Evolutionary conservation across 2,888 invertebrate species (phyloP).

Genomic region (Napeogenes inachia): DNA sequence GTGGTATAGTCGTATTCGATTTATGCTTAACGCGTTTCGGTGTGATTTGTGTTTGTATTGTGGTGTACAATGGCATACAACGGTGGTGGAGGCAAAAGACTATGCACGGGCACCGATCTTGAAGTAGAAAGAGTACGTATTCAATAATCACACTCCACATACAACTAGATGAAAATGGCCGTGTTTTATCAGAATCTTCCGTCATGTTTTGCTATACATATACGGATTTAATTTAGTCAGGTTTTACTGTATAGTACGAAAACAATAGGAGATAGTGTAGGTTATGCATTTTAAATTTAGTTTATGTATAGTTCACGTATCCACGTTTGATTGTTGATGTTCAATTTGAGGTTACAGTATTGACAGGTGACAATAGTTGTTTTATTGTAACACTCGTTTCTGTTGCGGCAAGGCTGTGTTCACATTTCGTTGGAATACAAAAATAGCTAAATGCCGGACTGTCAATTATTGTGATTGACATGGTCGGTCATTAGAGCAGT

Average conservation of each 20-base stretch:
- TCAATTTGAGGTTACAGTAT: conserved; percentile 70
- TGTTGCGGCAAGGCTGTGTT: conserved; percentile 28
- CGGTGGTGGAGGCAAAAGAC: conserved; percentile 80
- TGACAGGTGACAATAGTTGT: conserved; percentile 55
- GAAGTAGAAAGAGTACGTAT: conserved; percentile 73
- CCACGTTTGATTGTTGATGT: conserved; percentile 67
- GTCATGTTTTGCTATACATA: conserved; percentile 49
- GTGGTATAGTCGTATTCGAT: conserved; percentile 50
- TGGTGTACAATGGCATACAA: conserved; percentile 84
- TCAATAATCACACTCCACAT: conserved; percentile 45
- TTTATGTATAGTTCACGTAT: conserved; percentile 46
- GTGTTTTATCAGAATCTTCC: conserved; percentile 60
- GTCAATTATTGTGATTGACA: conserved; percentile 76
- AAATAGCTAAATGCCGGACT: conserved; percentile 53
- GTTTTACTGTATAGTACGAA: conserved; percentile 11
- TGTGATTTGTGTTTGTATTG: conserved; percentile 78
- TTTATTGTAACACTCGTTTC: conserved; percentile 31
- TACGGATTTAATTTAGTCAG: conserved; percentile 13
- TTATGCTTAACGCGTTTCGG: conserved; percentile 61
- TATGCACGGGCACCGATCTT: conserved; percentile 71
- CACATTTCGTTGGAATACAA: conserved; percentile 34
- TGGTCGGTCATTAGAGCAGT: conserved; percentile 61
- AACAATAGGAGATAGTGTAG: conserved; percentile 8
- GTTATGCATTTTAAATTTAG: conserved; percentile 29
- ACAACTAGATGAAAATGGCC: conserved; percentile 68